Evolutionary conservation across 1,140 invertebrate species (phyloP).

Genomic region (Drosophila sturtevanti): DNA sequence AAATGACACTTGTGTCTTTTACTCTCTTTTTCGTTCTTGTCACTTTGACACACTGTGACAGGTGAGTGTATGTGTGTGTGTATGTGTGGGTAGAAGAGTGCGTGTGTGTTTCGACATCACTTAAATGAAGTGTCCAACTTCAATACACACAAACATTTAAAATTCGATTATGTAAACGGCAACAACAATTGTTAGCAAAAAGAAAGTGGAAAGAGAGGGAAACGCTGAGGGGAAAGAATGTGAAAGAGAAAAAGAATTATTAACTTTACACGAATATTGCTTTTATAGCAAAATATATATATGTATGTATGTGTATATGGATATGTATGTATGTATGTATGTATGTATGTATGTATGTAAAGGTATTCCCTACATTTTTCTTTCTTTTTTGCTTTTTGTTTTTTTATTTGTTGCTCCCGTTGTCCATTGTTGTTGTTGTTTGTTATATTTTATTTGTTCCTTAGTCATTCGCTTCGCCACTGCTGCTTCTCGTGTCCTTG

Average conservation of each 20-base stretch:
- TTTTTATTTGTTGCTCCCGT: slow-evolving; percentile 23
- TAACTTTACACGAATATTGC: slow-evolving; percentile 52
- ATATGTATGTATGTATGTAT: neutral
- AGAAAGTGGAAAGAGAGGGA: neutral
- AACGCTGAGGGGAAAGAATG: too few relatives aligned
- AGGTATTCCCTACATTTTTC: neutral
- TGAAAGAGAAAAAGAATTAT: slow-evolving; percentile 33
- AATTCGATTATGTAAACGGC: slow-evolving; percentile 68
- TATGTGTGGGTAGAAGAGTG: slow-evolving; percentile 2
- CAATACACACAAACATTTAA: slow-evolving; percentile 40
- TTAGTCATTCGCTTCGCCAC: slow-evolving; percentile 19
- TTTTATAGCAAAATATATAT: slow-evolving; percentile 53
- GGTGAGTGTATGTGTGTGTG: slow-evolving; percentile 24
- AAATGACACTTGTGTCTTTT: neutral
- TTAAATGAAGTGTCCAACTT: slow-evolving; percentile 51
- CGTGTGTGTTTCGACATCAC: slow-evolving; percentile 40
- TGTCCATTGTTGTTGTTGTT: neutral
- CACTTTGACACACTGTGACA: slow-evolving; percentile 40
- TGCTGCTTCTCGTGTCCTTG: slow-evolving; percentile 33
- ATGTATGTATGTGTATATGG: neutral
- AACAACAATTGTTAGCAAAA: slow-evolving; percentile 36
- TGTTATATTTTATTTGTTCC: slow-evolving; percentile 22
- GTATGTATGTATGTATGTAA: too few relatives aligned
- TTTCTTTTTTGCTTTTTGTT: slow-evolving; percentile 20
- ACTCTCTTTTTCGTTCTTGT: neutral